Evolutionary conservation across 2,797 vertebrate species (phyloP), one percentile per base, ranked within the genome.

Genomic region (Knipowitschia caucasica): DNA sequence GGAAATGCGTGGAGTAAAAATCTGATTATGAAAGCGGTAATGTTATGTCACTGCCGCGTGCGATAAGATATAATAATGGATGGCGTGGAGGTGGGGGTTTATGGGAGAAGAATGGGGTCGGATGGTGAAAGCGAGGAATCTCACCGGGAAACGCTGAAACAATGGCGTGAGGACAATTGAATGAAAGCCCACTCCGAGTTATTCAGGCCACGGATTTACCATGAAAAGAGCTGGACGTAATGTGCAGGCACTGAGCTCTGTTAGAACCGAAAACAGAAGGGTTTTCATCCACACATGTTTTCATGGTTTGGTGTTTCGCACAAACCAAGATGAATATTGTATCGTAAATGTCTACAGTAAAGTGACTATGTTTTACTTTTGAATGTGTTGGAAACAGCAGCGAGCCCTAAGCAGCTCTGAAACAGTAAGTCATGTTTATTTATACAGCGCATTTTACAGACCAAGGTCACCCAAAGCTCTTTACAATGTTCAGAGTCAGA

Each of bases 1-100:
- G 70, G 50, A 64, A 56, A 77, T 82, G 71, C 81, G 77, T 64
- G 67, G 73, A 78, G 7, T 17, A 25, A 25, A 47, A 82, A 77
- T 73, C 70, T 11, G 18, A 0, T 0, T 4, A 39, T 39, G 5
- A 21, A 39, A 18, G 21, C 58, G 53, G 54, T 30, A 52, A 66
- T 54, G 69, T 71, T 71, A 67, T 67, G 59, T 69, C 50, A 69
- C 64, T 50, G 65, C 67, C 57, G 52, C 18, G 64, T 24, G 52
- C 64, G 73, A 64, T 50, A 44, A 56, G 59, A 52, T 53, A 50
- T 38, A 56, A 55, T 36, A 56, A 61, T 59, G 62, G 71, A 53
- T 45, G 69, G 65, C n/a, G n/a, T n/a, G n/a, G 56, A 64, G 58
- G 47, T 21, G 17, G 15, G 52, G 21, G 42, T 40, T 30, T 50